These are phyloP conservation scores for Odontomachus brunneus DNA, from an alignment of 1,140 invertebrate species.

Conservation along the genomic window DNA sequence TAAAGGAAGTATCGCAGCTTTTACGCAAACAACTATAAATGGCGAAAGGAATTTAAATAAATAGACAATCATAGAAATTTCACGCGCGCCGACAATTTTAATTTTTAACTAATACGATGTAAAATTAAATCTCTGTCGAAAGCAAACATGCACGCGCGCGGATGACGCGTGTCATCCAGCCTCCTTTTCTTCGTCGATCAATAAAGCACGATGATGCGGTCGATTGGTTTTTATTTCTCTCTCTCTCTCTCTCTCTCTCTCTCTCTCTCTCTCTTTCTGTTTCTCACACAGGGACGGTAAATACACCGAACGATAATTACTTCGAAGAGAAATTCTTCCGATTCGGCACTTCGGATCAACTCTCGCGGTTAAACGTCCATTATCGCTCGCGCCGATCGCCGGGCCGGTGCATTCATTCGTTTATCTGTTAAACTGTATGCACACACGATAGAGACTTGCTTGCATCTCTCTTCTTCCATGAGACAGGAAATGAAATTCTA, in stretches of 20 bases:
- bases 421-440: conserved; percentile 44
- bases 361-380: conserved; percentile 38
- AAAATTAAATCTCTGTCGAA: background rate
- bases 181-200: conserved; percentile 15
- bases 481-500: conserved; percentile 56
- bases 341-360: conserved; percentile 43
- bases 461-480: conserved; percentile 30
- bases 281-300: background rate
- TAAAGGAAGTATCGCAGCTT: too few relatives aligned
- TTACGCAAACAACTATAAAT: too few relatives aligned
- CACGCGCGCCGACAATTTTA: background rate
- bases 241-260: too few relatives aligned
- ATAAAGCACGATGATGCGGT: conserved; percentile 42
- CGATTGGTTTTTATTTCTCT: conserved; percentile 36
- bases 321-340: conserved; percentile 38
- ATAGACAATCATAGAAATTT: too few relatives aligned
- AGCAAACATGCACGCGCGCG: too few relatives aligned
- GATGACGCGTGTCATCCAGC: too few relatives aligned
- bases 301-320: conserved; percentile 40
- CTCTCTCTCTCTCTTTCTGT: too few relatives aligned
- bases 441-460: conserved; percentile 46
- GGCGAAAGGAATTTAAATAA: background rate
- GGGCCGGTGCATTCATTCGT: conserved; percentile 33
- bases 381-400: conserved; percentile 29
- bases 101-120: background rate